Conservation (phyloP, 1,140 invertebrate species). For the Muscidifurax raptorellus region DNA sequence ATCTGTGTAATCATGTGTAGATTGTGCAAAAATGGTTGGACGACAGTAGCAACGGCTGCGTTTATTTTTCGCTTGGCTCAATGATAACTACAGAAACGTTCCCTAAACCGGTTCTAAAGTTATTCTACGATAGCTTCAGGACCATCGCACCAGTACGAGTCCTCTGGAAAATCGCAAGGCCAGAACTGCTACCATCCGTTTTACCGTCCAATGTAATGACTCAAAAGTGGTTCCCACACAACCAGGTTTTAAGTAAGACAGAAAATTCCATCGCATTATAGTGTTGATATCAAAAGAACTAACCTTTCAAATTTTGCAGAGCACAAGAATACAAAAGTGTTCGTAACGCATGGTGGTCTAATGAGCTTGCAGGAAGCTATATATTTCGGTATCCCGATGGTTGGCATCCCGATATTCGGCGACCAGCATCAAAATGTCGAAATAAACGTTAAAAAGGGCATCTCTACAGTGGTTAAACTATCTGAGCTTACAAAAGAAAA, state of each 20-base stretch:
- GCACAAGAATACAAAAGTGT: conserved; percentile 81
- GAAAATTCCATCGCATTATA: neutral
- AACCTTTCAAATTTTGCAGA: conserved; percentile 65
- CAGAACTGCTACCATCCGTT: conserved; percentile 64
- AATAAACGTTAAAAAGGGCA: conserved; percentile 50
- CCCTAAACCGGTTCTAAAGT: conserved; percentile 56
- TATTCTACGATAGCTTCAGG: conserved; percentile 60
- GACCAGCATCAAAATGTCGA: conserved; percentile 79
- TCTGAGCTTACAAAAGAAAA: conserved; percentile 64
- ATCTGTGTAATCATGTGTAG: conserved; percentile 65
- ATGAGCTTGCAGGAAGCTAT: conserved; percentile 83
- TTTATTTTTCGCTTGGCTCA: conserved; percentile 85
- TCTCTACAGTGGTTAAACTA: conserved; percentile 64
- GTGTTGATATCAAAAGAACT: too few species aligned
- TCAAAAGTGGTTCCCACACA: conserved; percentile 80
- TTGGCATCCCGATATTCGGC: conserved; percentile 82
- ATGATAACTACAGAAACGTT: conserved; percentile 80
- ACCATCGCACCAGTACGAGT: conserved; percentile 63
- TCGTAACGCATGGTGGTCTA: conserved; percentile 83
- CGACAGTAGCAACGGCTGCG: conserved; percentile 80
- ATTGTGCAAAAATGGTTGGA: conserved; percentile 81
- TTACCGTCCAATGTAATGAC: conserved; percentile 79
- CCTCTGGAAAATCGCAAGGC: conserved; percentile 62
- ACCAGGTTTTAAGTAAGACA: conserved; percentile 70
- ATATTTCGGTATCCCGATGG: conserved; percentile 82